Base-by-base conservation (phyloP, 2,113 vertebrate genomes). In the Chrysemys picta region DNA sequence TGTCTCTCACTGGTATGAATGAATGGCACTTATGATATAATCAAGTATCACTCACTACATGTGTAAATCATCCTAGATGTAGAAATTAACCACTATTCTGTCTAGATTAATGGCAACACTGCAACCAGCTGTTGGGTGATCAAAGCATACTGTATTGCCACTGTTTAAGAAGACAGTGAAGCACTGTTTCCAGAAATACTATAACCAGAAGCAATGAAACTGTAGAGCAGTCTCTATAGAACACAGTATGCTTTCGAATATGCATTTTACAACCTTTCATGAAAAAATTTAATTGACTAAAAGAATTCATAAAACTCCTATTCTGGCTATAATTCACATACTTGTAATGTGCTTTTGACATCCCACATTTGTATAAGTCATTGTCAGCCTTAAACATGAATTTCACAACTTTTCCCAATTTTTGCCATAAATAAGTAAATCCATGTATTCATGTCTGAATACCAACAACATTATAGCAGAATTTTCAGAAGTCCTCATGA, bases 401-500 rank as follows among this genome's bases (percentile, higher is more conserved):
- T 93, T 92, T 88, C 76, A 17, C 42, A 79, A 96, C 90, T 93
- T 89, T 97, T 87, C 90, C 94, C 90, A 95, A 87, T 53, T 83
- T 57, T 47, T 47, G 31, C 45, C 75, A 75, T 14, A 90, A 62
- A 17, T 62, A 35, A 62, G 59, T 35, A 62, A 35, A 35, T 62
- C 59, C 29, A 62, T 62, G 35, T 62, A 14, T 35, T 62, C 59
- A 62, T 62, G 3, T 62, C 29, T 62, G 27, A 62, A 62, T 62
- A 62, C 13, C 59, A 2, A 31, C 31, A 14, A 62, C 59, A 31
- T 62, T 29, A 62, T 3, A 62, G 12, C 59, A 62, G 59, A 62
- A 35, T 62, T 62, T 35, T 8, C 27, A 62, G 59, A 62, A 62
- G 29, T 29, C 57, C 29, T 62, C 59, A 31, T 62, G 59, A 62